Evolutionary conservation across 2,888 invertebrate genomes (phyloP).

Genomic region (Cetonia aurata): DNA sequence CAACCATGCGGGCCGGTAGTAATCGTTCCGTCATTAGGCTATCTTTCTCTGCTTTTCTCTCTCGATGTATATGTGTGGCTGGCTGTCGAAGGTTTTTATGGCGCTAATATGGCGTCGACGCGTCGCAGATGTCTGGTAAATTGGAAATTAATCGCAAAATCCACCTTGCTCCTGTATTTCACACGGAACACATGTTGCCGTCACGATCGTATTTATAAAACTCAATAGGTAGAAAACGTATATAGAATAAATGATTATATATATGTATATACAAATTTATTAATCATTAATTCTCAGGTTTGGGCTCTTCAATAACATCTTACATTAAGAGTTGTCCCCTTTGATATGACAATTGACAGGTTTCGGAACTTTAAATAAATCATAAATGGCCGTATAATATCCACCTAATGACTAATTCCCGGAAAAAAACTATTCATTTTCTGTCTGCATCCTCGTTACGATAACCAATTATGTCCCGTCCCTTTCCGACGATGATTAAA

Average conservation of each 20-base stretch:
- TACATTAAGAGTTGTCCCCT: no score
- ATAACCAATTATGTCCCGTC: no score
- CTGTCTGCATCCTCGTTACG: no score
- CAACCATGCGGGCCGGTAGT: background rate
- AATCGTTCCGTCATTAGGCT: constrained; percentile 18
- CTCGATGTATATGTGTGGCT: background rate
- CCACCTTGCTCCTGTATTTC: constrained; percentile 29
- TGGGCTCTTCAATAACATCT: no score
- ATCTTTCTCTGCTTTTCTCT: no score
- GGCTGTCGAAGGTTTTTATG: constrained; percentile 16
- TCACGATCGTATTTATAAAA: constrained; percentile 1
- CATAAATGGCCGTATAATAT: no score
- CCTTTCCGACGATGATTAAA: no score
- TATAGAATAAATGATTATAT: background rate
- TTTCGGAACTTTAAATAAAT: no score
- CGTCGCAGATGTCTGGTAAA: constrained; percentile 36
- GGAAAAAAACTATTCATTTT: no score
- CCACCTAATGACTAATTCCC: no score
- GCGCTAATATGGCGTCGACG: constrained; percentile 14
- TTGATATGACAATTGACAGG: no score
- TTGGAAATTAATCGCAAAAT: constrained; percentile 35
- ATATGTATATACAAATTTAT: background rate
- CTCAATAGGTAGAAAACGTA: background rate
- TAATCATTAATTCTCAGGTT: no score
- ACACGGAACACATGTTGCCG: constrained; percentile 24